Conservation (phyloP, 2,113 vertebrate species). For the Gadus chalcogrammus region DNA sequence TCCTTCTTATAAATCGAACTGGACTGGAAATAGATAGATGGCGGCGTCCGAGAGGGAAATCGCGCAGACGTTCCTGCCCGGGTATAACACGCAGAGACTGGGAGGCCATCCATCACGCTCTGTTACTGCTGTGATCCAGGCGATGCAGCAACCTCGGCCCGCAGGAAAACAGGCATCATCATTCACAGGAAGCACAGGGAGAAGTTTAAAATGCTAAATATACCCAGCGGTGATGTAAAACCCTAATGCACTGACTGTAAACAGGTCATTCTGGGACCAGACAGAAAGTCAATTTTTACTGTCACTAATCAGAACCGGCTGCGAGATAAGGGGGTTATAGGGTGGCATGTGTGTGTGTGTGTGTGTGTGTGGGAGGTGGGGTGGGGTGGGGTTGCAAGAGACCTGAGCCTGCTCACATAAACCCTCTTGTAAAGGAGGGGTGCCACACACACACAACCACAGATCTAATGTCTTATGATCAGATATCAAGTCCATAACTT, state of each 20-base stretch:
- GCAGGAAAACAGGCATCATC: constrained; percentile 30
- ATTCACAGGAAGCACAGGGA: constrained; percentile 21
- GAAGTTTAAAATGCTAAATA: constrained; percentile 50
- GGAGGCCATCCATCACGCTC: too few relatives aligned
- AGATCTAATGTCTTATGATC: constrained; percentile 10
- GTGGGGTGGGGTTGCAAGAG: too few relatives aligned
- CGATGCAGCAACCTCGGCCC: constrained; percentile 13
- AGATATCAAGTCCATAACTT: constrained; percentile 29
- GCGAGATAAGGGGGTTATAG: neutral
- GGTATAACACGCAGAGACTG: too few relatives aligned
- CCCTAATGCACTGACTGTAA: constrained; percentile 37
- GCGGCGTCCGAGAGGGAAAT: too few relatives aligned
- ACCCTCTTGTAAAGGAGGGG: neutral
- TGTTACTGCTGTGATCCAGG: neutral
- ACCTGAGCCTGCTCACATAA: constrained; percentile 12
- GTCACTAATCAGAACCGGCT: constrained; percentile 50
- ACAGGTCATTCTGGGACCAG: constrained; percentile 50
- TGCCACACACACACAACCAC: neutral
- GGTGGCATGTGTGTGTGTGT: neutral
- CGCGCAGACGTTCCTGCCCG: too few relatives aligned
- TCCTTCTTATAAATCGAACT: too few relatives aligned
- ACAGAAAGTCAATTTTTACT: constrained; percentile 62
- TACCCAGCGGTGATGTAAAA: constrained; percentile 51
- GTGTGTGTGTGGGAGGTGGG: too few relatives aligned
- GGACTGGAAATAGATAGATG: too few relatives aligned